Conservation (phyloP, 2,888 invertebrate species). For the Cephus pulcher region DNA sequence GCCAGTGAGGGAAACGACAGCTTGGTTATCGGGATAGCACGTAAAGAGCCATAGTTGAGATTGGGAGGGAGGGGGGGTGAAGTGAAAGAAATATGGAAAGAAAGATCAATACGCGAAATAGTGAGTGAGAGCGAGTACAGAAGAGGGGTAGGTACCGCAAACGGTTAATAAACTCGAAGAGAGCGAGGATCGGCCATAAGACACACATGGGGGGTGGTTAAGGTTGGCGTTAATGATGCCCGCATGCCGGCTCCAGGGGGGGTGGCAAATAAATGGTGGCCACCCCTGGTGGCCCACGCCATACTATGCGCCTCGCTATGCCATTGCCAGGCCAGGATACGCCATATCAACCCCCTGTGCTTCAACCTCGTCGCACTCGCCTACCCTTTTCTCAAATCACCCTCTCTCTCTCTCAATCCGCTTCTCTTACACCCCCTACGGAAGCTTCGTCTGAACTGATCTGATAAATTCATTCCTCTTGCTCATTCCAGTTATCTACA, state of each 20-base stretch:
- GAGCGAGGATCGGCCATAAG: slow-evolving; percentile 46
- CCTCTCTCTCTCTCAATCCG: slow-evolving; percentile 2
- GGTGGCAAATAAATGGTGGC: slow-evolving; percentile 53
- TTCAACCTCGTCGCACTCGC: background rate
- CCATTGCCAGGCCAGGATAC: background rate
- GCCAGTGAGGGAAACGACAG: background rate
- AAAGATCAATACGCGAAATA: slow-evolving; percentile 3
- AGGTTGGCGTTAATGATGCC: slow-evolving; percentile 62
- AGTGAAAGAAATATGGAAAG: background rate
- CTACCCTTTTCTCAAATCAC: background rate
- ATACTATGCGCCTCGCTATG: background rate
- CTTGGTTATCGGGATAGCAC: background rate
- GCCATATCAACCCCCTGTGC: background rate
- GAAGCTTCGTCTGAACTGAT: background rate
- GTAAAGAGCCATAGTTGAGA: background rate
- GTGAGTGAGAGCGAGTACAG: background rate
- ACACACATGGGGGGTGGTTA: slow-evolving; percentile 50
- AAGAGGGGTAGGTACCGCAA: background rate
- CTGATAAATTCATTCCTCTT: background rate
- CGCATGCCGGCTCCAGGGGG: slow-evolving; percentile 44
- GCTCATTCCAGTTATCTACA: background rate
- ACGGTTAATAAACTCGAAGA: slow-evolving; percentile 30
- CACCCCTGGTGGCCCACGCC: slow-evolving; percentile 12
- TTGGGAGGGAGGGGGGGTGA: background rate
- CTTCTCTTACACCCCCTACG: background rate